Conservation (phyloP, 2,113 vertebrate genomes). For the Heterotilapia buettikoferi region DNA sequence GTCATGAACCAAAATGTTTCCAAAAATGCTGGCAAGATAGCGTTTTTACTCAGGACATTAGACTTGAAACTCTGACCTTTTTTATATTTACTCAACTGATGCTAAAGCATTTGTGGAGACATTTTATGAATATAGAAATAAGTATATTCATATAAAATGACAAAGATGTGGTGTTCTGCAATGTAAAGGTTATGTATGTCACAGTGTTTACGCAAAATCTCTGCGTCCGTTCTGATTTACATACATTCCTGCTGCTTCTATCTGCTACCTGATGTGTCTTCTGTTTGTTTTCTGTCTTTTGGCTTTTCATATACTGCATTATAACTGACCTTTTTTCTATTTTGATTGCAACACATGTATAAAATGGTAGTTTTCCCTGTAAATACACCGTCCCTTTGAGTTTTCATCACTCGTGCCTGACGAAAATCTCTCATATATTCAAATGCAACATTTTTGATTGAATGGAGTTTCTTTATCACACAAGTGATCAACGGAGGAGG, state of each 20-base stretch:
- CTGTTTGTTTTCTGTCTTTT: background rate
- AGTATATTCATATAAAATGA: background rate
- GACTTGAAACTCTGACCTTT: background rate
- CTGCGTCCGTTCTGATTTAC: background rate
- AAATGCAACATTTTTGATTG: background rate
- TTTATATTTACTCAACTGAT: background rate
- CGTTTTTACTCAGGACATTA: background rate
- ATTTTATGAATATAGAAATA: background rate
- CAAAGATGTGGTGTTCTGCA: background rate
- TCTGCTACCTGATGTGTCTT: background rate
- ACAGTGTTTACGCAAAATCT: background rate
- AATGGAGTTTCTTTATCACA: background rate
- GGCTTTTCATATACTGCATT: background rate
- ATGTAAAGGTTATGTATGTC: background rate
- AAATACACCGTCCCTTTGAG: background rate
- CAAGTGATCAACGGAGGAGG: background rate
- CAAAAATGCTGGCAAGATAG: background rate
- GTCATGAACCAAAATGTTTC: background rate
- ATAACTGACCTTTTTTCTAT: background rate
- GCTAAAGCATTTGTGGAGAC: background rate
- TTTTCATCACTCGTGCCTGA: background rate
- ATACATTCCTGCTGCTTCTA: background rate
- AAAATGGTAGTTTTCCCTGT: background rate
- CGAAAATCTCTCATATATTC: background rate
- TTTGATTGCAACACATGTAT: background rate